Evolutionary conservation across 2,797 vertebrate species (phyloP).

Genomic region (Smutsia temminckii): DNA sequence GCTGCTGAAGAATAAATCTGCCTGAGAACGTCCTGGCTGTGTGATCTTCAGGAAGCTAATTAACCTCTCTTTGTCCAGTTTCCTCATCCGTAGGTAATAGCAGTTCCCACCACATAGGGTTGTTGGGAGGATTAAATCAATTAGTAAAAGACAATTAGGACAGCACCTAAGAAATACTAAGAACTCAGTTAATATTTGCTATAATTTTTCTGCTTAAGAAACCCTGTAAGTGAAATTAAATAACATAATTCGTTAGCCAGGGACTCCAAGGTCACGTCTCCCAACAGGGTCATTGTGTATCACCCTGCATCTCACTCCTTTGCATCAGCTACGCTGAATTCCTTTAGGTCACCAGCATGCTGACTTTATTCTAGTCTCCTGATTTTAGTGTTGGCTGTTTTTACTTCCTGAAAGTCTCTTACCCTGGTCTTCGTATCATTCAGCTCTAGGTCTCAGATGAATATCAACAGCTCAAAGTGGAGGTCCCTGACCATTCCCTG

Average conservation of each 20-base stretch:
- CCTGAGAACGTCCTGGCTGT: background rate
- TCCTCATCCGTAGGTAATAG: background rate
- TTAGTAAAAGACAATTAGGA: background rate
- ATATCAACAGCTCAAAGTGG: background rate
- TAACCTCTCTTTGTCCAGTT: background rate
- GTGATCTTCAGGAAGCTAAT: background rate
- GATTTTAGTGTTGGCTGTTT: background rate
- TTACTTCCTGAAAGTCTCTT: background rate
- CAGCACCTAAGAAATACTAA: background rate
- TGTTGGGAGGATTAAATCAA: background rate
- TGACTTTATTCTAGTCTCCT: background rate
- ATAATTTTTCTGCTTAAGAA: background rate
- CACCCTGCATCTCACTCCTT: background rate
- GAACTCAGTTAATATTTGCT: background rate
- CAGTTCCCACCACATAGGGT: background rate
- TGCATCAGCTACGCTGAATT: background rate
- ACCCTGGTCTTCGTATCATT: background rate
- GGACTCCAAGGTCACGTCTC: background rate
- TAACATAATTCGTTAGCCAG: background rate
- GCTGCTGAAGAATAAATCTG: background rate
- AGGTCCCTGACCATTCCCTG: fast-evolving
- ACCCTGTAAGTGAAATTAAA: background rate
- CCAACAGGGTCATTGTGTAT: too few species aligned
- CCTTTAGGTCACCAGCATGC: background rate
- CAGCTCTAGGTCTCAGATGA: background rate